phyloP scores from a whole-genome alignment of 2,888 invertebrate species.

The Icerya purchasi region DNA sequence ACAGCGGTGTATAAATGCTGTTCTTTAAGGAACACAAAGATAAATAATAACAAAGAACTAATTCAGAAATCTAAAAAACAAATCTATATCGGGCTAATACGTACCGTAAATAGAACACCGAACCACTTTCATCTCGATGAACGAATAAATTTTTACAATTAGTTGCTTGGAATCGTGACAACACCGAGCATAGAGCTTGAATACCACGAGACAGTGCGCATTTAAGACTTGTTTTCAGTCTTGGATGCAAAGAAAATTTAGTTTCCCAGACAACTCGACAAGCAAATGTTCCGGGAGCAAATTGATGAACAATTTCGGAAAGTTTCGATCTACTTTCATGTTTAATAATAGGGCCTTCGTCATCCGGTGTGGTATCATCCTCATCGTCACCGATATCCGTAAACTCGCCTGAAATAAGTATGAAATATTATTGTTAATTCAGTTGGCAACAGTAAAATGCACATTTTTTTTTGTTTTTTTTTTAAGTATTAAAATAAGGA shows the following conservation, averaged over 20 bases:
- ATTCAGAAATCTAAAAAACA: too few species aligned
- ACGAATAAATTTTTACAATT: slow-evolving; percentile 59
- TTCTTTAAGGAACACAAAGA: too few species aligned
- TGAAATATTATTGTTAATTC: not conserved
- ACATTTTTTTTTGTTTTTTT: too few species aligned
- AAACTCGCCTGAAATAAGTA: not conserved
- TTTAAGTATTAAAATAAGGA: too few species aligned
- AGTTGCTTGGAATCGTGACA: slow-evolving; percentile 45
- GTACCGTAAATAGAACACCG: slow-evolving; percentile 38
- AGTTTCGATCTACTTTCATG: too few species aligned
- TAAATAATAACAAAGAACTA: too few species aligned
- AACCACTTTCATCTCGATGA: slow-evolving; percentile 37
- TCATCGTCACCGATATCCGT: not conserved
- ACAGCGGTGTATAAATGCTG: too few species aligned
- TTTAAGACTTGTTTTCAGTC: slow-evolving; percentile 40
- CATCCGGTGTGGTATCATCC: slow-evolving; percentile 1
- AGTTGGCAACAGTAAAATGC: not conserved
- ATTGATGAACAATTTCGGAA: slow-evolving; percentile 22
- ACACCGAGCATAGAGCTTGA: slow-evolving; percentile 38
- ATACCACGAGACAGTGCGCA: slow-evolving; percentile 39
- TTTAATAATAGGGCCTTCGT: too few species aligned
- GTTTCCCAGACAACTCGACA: slow-evolving; percentile 53
- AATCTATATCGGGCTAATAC: too few species aligned
- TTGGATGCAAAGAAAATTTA: slow-evolving; percentile 43
- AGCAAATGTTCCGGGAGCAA: slow-evolving; percentile 44